phyloP scores from a whole-genome alignment of 2,888 invertebrate species.

The Ennomos quercinarius region DNA sequence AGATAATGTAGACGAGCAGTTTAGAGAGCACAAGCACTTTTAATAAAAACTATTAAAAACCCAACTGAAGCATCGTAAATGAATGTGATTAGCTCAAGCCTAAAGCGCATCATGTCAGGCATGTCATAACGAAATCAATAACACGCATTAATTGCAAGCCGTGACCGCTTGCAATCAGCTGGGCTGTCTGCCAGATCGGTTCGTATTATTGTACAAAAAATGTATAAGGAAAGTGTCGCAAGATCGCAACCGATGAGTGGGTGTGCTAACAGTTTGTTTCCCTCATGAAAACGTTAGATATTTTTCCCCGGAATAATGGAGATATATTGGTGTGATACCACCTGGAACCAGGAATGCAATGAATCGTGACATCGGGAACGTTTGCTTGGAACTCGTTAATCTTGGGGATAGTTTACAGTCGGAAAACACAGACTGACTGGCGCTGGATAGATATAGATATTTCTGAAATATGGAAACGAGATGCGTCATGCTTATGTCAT shows the following conservation, averaged over 20 bases:
- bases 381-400: not conserved
- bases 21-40: too few relatives aligned
- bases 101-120: not conserved
- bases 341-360: not conserved
- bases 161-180: conserved; percentile 13
- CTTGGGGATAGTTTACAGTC: too few relatives aligned
- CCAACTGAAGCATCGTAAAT: not conserved
- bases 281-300: conserved; percentile 11
- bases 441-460: not conserved
- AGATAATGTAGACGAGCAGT: too few relatives aligned
- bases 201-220: conserved; percentile 9
- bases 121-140: conserved; percentile 16
- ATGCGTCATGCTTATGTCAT: not conserved
- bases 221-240: conserved; percentile 22
- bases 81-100: not conserved
- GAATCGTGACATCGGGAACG: not conserved
- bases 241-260: conserved; percentile 20
- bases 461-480: not conserved
- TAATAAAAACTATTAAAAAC: not conserved
- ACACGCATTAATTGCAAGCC: not conserved
- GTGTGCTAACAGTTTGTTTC: conserved; percentile 17
- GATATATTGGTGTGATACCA: conserved; percentile 4
- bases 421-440: conserved; percentile 15
- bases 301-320: conserved; percentile 12
- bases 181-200: conserved; percentile 22